Base-by-base conservation (phyloP, 2,888 invertebrate species). In the Chirona hameri region DNA sequence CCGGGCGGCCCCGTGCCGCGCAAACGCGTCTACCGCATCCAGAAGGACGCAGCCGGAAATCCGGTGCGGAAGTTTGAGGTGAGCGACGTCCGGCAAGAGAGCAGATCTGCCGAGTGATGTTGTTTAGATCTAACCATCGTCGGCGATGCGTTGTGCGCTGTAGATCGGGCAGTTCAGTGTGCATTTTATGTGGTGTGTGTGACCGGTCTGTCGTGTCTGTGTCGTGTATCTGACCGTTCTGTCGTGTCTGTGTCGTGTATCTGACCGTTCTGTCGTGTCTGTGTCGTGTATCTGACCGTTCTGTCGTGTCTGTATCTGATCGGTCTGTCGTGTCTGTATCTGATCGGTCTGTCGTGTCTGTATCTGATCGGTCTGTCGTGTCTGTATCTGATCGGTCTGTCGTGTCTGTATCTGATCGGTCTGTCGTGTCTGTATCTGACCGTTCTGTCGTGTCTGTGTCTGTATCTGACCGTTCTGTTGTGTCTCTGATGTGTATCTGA, bases 11-110 rank as follows among this genome's bases (percentile, higher is more conserved):
- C 18, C 10, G 15, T 15, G 52, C 10, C 27, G 18, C 80, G 80
- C 4, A 80, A 80, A 18, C 27, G 80, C n/a, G 24, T 80, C 52
- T 80, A 52, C 80, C 80, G 80, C 80, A 80, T 80, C 18, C 80
- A 55, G 52, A 80, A 80, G 80, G 80, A 80, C 52, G 80, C 80
- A 18, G 48, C 18, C 27, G 80, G 80, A 0, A 48, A 80, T 27
- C 80, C 80, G 3, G 55, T 80, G 27, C 52, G 55, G 15, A 80
- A 80, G 29, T 80, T 80, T 27, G 80, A 80, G 80, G 80, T 80
- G 52, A 10, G 31, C 1, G 31, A 4, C 27, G 24, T 10, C 24
- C n/a, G 24, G 9, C 60, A 10, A 10, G 10, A 10, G 27, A 4
- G 27, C n/a, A 39, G 7, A 39, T 39, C 4, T 12, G 10, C 14